Evolutionary conservation across 2,113 vertebrate genomes (phyloP).

Genomic region (Phodopus roborovskii): DNA sequence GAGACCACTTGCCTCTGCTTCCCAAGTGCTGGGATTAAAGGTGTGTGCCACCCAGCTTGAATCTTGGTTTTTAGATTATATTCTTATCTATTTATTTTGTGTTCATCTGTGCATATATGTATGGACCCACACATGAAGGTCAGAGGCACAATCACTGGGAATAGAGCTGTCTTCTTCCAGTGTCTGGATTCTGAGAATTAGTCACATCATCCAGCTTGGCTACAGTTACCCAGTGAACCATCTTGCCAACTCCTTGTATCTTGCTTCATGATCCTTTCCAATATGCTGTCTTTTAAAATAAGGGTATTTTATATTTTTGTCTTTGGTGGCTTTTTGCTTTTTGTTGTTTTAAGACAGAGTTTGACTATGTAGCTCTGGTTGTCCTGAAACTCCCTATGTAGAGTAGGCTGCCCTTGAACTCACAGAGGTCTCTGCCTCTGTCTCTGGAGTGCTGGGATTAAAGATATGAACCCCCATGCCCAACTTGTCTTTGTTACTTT

Average conservation of each 20-base stretch:
- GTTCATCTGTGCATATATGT: not conserved
- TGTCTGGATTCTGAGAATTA: not conserved
- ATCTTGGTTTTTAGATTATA: not conserved
- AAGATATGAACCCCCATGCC: not conserved
- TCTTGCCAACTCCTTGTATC: not conserved
- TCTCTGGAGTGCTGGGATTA: not conserved
- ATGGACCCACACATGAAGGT: not conserved
- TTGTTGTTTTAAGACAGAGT: not conserved
- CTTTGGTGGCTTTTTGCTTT: not conserved
- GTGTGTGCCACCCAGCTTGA: not conserved
- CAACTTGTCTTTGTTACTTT: not conserved
- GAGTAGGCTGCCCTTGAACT: not conserved
- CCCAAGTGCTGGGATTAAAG: no score
- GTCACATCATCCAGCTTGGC: no score
- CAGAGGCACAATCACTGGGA: not conserved
- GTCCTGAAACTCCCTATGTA: not conserved
- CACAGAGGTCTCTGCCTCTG: not conserved
- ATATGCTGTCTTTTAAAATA: not conserved
- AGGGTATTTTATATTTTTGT: not conserved
- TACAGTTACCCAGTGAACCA: not conserved
- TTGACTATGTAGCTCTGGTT: not conserved
- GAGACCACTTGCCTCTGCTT: no score
- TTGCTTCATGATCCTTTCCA: not conserved
- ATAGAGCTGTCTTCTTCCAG: not conserved
- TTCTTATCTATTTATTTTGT: not conserved